Base-by-base conservation (phyloP, 2,888 invertebrate genomes). In the Agonum fuliginosum region DNA sequence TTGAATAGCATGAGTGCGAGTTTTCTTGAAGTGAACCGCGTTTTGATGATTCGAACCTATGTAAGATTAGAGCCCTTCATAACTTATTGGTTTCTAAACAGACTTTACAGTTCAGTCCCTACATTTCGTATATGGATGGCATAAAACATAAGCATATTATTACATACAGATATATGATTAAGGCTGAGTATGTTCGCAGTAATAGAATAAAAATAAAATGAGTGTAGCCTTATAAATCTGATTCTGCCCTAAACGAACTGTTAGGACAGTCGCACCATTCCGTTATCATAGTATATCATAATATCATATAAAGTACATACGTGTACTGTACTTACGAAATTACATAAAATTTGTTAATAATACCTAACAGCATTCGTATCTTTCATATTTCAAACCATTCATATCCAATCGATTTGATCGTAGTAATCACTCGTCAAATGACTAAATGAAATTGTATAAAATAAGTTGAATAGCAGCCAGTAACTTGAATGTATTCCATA, bases 101-200 rank as follows among this genome's bases (percentile, higher is more conserved):
- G 69, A 70, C 69, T 70, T 46, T 71, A 72, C 51, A 54, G n/a
- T 51, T 72, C 72, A 74, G 74, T 65, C 74, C 74, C 74, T 74
- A 74, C 37, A 74, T 62, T 43, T 74, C 34, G 65, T 80, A 81
- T 81, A 83, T 86, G 86, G 86, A 86, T 86, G 85, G 86, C 86
- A 85, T 86, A 84, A 83, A 86, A 86, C 84, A 85, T 85, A 86
- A 85, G 86, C 85, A 84, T 74, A 81, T 85, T 84, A 84, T 81
- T 83, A 81, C 79, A 80, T 80, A 74, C 65, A 74, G 62, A 74
- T 58, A 74, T 65, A 74, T 62, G 62, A 51, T 72, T 72, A 81
- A 81, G 82, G 81, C 81, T 82, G 81, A 81, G 80, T 82, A 82
- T 81, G 82, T 80, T 81, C 79, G 72, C 72, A 72, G 72, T 72